Percentiles rank a stretch among this genome's conserved stretches.
Evolutionary conservation across 23 tunicate species (phyloP).

Genomic region (Corella eumyota): DNA sequence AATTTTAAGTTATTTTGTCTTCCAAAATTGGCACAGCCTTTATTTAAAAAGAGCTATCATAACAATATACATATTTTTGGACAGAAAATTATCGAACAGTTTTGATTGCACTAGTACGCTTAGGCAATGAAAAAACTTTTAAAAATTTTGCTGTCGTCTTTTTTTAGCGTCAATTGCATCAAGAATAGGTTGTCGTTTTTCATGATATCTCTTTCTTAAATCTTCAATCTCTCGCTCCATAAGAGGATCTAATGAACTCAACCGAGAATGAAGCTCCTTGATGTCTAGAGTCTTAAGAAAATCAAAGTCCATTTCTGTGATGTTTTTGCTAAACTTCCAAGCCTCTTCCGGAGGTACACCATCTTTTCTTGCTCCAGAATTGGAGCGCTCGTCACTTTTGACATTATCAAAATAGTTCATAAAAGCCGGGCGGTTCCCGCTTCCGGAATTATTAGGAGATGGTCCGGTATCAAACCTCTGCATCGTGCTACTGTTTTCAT

Average conservation of each 20-base stretch:
- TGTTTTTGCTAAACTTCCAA: conserved; percentile 78
- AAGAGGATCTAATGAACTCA: conserved; percentile 53
- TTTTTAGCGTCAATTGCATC: conserved; percentile 95
- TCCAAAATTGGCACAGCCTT: no score
- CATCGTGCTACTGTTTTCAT: conserved; percentile 68
- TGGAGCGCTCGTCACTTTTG: conserved; percentile 22
- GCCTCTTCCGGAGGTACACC: conserved; percentile 80
- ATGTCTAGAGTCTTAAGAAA: conserved; percentile 54
- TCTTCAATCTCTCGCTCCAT: conserved; percentile 94
- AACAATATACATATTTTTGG: no score
- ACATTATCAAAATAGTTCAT: conserved; percentile 85
- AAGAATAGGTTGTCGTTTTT: conserved; percentile 81
- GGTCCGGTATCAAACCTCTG: conserved; percentile 74
- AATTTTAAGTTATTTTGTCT: no score
- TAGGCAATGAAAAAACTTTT: no score
- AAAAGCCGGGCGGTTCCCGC: conserved; percentile 62
- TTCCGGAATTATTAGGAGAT: conserved; percentile 16
- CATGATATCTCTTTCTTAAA: conserved; percentile 60
- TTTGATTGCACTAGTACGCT: no score
- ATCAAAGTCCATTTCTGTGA: conserved; percentile 79
- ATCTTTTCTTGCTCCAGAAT: conserved; percentile 22
- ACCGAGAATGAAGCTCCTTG: conserved; percentile 48
- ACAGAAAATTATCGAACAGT: no score
- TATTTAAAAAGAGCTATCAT: no score
- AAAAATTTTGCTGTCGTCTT: conserved; percentile 78